These are phyloP conservation scores for Himalopsyche anomala DNA, from an alignment of 2,888 invertebrate species.

Conservation along the genomic window DNA sequence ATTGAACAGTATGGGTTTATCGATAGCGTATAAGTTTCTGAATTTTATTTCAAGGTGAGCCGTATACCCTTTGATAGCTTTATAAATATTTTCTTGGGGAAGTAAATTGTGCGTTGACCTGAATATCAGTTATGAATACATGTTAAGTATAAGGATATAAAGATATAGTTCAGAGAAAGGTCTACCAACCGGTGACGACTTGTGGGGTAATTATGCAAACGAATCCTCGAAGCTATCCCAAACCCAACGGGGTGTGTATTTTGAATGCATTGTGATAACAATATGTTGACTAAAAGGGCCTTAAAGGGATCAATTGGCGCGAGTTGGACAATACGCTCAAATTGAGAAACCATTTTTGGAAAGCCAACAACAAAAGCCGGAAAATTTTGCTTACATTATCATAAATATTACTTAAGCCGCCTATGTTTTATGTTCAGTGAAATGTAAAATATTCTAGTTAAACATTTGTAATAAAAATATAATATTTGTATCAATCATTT, in stretches of 20 bases:
- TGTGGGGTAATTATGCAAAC: slow-evolving; percentile 32
- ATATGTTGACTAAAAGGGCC: slow-evolving; percentile 42
- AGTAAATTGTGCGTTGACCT: slow-evolving; percentile 21
- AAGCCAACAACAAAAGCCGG: not conserved
- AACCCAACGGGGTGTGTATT: slow-evolving; percentile 25
- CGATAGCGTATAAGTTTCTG: not conserved
- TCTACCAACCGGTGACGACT: slow-evolving; percentile 32
- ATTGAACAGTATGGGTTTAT: not conserved
- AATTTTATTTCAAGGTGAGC: slow-evolving; percentile 1
- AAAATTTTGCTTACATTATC: not conserved
- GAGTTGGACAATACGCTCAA: slow-evolving; percentile 28
- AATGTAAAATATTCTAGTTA: no score
- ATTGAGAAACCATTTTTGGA: slow-evolving; percentile 41
- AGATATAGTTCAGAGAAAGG: slow-evolving; percentile 26
- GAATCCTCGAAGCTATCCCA: slow-evolving; percentile 27
- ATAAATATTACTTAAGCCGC: slow-evolving; percentile 3
- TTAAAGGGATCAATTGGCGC: slow-evolving; percentile 35
- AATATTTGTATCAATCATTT: no score
- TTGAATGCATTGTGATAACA: slow-evolving; percentile 36
- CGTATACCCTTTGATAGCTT: not conserved
- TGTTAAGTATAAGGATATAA: not conserved
- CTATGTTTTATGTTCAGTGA: no score
- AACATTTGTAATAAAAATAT: no score
- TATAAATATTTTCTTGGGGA: not conserved
- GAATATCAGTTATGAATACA: slow-evolving; percentile 28